Conservation (phyloP, 2,113 vertebrate genomes). For the Cyanoramphus novaezelandiae region DNA sequence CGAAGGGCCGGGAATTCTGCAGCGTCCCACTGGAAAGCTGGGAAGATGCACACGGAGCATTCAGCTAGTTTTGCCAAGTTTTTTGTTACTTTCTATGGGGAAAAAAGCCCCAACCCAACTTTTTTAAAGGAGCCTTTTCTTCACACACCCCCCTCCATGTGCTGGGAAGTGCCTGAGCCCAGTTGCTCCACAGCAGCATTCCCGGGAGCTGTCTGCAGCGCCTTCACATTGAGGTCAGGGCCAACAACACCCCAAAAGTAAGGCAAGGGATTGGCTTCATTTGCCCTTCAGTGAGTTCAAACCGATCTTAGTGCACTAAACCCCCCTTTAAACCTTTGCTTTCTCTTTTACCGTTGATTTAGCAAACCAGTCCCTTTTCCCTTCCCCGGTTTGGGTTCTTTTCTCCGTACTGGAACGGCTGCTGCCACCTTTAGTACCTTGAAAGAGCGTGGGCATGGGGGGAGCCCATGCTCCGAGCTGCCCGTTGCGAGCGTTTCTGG, state of each 20-base stretch:
- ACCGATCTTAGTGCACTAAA: background rate
- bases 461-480: background rate
- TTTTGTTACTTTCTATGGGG: slow-evolving; percentile 24
- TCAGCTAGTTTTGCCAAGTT: background rate
- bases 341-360: background rate
- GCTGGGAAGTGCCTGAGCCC: background rate
- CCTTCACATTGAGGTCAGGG: background rate
- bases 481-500: background rate
- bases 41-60: background rate
- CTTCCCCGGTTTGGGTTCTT: background rate
- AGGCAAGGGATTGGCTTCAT: background rate
- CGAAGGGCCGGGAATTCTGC: slow-evolving; percentile 31
- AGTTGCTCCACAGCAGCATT: background rate
- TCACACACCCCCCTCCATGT: background rate
- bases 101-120: background rate
- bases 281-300: background rate
- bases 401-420: background rate
- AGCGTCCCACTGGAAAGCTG: background rate
- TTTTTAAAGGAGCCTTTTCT: slow-evolving; percentile 46
- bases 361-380: background rate
- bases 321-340: background rate
- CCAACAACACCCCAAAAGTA: background rate
- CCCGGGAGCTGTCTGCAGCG: background rate
- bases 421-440: background rate
- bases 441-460: background rate